These are phyloP conservation scores for Podilymbus podiceps DNA, from an alignment of 2,113 vertebrate genomes.

Conservation along the genomic window DNA sequence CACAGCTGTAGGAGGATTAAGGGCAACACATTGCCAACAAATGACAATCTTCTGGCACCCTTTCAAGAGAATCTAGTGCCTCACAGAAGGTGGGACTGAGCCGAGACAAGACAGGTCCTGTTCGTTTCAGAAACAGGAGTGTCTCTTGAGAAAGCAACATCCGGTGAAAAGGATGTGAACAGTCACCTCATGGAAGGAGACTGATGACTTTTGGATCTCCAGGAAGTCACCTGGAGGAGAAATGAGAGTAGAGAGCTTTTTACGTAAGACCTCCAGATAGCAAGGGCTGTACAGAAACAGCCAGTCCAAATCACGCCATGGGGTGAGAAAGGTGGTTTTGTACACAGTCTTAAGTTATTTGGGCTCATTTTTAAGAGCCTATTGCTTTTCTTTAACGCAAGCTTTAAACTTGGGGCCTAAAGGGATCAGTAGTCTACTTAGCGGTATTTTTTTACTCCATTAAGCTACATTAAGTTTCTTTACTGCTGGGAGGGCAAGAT, in stretches of 20 bases:
- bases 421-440: neutral
- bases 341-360: neutral
- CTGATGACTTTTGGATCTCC: neutral
- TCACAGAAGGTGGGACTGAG: conserved; percentile 13
- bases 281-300: neutral
- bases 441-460: neutral
- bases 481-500: neutral
- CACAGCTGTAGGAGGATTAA: neutral
- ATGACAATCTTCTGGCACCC: conserved; percentile 1
- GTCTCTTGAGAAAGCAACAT: conserved; percentile 21
- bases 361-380: neutral
- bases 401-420: neutral
- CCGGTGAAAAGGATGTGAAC: neutral
- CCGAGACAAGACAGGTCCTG: neutral
- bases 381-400: neutral
- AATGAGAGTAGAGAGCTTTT: neutral
- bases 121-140: conserved; percentile 24
- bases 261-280: neutral
- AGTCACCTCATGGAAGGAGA: neutral
- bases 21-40: neutral
- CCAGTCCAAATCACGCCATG: neutral
- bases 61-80: neutral
- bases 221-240: conserved; percentile 27
- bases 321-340: neutral
- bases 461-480: neutral